phyloP scores from a whole-genome alignment of 1,140 invertebrate genomes.

The Trichoplusia ni region DNA sequence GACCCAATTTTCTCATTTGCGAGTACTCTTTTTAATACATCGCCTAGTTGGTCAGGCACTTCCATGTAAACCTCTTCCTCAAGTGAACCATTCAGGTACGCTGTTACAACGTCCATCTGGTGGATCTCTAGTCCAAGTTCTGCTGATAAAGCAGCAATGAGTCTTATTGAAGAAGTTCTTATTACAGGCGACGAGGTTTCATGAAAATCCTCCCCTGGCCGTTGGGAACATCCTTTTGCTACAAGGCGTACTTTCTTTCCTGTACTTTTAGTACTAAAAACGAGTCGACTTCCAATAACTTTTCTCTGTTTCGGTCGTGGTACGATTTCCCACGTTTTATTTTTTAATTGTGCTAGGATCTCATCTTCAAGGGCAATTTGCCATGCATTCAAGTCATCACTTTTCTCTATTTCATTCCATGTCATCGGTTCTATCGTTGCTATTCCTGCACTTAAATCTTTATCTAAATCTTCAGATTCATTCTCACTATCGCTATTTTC shows the following conservation, averaged over 20 bases:
- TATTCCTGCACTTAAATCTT: conserved; percentile 13
- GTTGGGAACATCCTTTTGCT: conserved; percentile 39
- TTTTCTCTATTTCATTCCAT: conserved; percentile 34
- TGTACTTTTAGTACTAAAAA: conserved; percentile 31
- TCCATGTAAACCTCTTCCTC: conserved; percentile 43
- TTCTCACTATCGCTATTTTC: background rate
- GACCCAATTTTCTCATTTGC: conserved; percentile 33
- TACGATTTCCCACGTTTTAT: conserved; percentile 40
- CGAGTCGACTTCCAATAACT: conserved; percentile 38
- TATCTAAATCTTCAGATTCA: conserved; percentile 24
- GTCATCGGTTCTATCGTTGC: conserved; percentile 29
- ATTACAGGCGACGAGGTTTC: conserved; percentile 38
- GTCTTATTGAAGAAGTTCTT: conserved; percentile 37
- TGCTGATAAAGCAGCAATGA: conserved; percentile 38
- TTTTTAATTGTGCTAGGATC: conserved; percentile 40
- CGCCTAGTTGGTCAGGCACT: conserved; percentile 28
- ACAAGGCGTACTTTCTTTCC: conserved; percentile 38
- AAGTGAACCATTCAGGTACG: conserved; percentile 39
- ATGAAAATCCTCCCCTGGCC: conserved; percentile 45
- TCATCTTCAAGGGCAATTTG: conserved; percentile 40
- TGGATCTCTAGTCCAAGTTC: conserved; percentile 38
- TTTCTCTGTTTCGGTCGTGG: conserved; percentile 36
- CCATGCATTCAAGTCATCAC: conserved; percentile 25
- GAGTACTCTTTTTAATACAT: conserved; percentile 33
- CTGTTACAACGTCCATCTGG: conserved; percentile 43